phyloP scores from a whole-genome alignment of 2,797 vertebrate species.

The Sebastes elongatus region DNA sequence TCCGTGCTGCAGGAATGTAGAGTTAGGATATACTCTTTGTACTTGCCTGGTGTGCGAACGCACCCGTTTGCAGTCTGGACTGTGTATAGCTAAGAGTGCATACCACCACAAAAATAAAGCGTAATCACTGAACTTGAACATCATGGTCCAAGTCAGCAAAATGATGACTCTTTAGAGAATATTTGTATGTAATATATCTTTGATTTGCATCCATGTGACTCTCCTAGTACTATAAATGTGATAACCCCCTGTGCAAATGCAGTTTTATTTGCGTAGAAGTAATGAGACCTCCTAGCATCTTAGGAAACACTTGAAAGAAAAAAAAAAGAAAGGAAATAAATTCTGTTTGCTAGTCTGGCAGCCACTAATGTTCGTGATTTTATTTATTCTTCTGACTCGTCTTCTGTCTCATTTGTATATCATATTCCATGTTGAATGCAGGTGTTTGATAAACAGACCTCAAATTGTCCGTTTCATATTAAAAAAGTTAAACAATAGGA shows the following conservation, averaged over 20 bases:
- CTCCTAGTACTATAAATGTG: neutral
- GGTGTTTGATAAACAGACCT: slow-evolving; percentile 7
- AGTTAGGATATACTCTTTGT: neutral
- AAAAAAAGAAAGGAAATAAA: neutral
- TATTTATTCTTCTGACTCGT: neutral
- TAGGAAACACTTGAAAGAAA: neutral
- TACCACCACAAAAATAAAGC: neutral
- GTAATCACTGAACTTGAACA: neutral
- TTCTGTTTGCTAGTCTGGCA: neutral
- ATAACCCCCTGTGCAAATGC: neutral
- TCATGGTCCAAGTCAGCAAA: neutral
- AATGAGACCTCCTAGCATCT: no score
- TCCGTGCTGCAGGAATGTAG: neutral
- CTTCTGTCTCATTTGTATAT: neutral
- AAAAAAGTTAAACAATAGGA: neutral
- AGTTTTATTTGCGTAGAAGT: neutral
- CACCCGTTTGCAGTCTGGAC: neutral
- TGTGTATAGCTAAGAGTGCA: neutral
- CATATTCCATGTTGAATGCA: neutral
- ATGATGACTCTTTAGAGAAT: neutral
- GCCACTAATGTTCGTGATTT: neutral
- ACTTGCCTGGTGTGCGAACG: neutral
- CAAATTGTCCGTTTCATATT: neutral
- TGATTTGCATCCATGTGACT: neutral
- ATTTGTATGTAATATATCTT: neutral